These are phyloP conservation scores for Psittacula derbiana DNA, from an alignment of 2,797 vertebrate species.

Conservation along the genomic window DNA sequence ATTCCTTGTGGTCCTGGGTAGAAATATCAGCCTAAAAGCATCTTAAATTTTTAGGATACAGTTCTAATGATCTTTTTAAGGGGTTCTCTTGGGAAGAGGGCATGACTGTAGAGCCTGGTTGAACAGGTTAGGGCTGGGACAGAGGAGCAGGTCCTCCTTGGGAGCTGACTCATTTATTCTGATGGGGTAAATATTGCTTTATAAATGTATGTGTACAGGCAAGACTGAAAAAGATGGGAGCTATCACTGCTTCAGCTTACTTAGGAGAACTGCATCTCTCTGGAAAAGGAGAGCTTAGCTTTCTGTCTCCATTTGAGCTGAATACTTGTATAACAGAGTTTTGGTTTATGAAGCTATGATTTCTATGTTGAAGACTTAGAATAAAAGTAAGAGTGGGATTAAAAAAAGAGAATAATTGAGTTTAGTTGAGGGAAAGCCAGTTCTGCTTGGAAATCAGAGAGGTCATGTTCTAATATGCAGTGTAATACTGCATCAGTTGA, in stretches of 20 bases:
- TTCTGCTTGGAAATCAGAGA: background rate
- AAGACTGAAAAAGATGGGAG: background rate
- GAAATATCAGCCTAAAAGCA: background rate
- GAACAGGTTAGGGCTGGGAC: background rate
- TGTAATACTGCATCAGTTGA: background rate
- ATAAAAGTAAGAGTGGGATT: background rate
- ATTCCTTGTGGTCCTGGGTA: background rate
- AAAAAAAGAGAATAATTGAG: background rate
- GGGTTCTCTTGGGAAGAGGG: background rate
- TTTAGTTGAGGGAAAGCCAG: background rate
- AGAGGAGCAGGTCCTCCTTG: background rate
- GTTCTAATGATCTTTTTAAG: background rate
- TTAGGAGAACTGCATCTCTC: background rate
- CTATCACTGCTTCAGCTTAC: background rate
- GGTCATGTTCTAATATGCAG: background rate
- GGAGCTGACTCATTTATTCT: background rate
- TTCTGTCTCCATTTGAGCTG: background rate
- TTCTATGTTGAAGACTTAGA: background rate
- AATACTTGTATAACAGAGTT: background rate
- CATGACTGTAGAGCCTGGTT: background rate
- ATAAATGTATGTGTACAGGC: background rate
- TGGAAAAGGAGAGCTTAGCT: background rate
- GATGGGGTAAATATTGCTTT: background rate
- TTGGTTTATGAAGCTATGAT: background rate
- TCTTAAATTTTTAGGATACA: background rate